Base-by-base conservation (phyloP, 2,113 vertebrate genomes). In the Charadrius vociferus region DNA sequence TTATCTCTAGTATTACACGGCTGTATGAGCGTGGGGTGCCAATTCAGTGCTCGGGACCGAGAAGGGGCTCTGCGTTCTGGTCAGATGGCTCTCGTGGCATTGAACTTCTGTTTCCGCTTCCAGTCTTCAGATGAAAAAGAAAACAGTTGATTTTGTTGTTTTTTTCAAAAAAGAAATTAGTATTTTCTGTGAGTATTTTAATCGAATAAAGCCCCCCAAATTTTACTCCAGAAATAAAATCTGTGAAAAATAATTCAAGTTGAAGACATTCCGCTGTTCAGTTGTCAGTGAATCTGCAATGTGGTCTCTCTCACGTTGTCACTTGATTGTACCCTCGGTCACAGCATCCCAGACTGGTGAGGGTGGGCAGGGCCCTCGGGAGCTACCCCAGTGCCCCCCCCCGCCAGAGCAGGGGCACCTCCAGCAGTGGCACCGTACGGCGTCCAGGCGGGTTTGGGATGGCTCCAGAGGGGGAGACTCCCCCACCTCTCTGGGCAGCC, bases 1-100 rank as follows among this genome's bases (percentile, higher is more conserved):
- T 84, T 20, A 3, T 12, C n/a, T 14, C 59, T 39, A 43, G 3
- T 19, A 4, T 61, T 37, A 14, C 21, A 29, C 23, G 68, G 36
- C n/a, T 81, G 34, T 24, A 7, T 26, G 30, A 73, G 8, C 12
- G 19, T 61, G 36, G 65, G 32, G 21, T 39, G 21, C 56, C 49
- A 58, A 1, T 27, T 78, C 30, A 16, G 20, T 26, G 22, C 36
- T 30, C 0, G 1, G 6, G 34, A 56, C 20, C 34, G 19, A 67
- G 72, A 41, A 58, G 23, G 29, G 39, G 36, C 43, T 50, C 43
- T 72, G 43, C 3, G 1, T 23, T 79, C 22, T 45, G 21, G 14
- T 59, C 72, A 86, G 27, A 30, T 39, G 55, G 11, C 14, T 86
- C 3, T 32, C 81, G 39, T 24, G 26, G 6, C 13, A 22, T 3